Percentiles rank a stretch among this genome's conserved stretches.
Conservation (phyloP, 2,888 invertebrate species). For the Scaptomyza flava region DNA sequence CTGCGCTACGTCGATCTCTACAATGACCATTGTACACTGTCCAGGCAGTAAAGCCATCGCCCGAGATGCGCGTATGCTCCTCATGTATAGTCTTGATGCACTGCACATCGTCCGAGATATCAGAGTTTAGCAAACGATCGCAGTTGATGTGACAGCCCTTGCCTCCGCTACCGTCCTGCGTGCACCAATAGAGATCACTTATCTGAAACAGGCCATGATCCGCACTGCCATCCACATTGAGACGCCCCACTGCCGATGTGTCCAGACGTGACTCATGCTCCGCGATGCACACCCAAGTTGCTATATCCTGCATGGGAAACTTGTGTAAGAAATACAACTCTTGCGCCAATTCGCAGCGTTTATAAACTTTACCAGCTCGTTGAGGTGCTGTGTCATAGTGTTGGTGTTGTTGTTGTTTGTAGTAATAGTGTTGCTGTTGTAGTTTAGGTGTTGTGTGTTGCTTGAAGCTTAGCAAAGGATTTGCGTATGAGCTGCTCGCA, state of each 20-base stretch:
- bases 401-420: constrained; percentile 28
- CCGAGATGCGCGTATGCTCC: constrained; percentile 88
- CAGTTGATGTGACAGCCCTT: constrained; percentile 88
- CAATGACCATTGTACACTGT: constrained; percentile 88
- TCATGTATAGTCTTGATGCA: constrained; percentile 88
- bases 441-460: constrained; percentile 47
- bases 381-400: constrained; percentile 45
- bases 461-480: constrained; percentile 56
- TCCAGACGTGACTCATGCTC: constrained; percentile 89
- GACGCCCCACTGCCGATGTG: constrained; percentile 87
- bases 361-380: constrained; percentile 86
- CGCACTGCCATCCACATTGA: constrained; percentile 85
- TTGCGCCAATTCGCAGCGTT: constrained; percentile 89
- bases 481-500: constrained; percentile 28
- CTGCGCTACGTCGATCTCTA: constrained; percentile 83
- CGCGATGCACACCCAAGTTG: constrained; percentile 90
- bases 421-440: constrained; percentile 30
- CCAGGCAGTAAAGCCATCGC: constrained; percentile 91
- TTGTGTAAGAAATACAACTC: constrained; percentile 87
- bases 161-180: constrained; percentile 83
- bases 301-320: constrained; percentile 85
- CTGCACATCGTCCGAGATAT: constrained; percentile 87
- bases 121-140: constrained; percentile 87
- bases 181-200: constrained; percentile 90
- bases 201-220: constrained; percentile 91